Conservation (phyloP, 2,797 vertebrate genomes). For the Pseudochromis fuscus region DNA sequence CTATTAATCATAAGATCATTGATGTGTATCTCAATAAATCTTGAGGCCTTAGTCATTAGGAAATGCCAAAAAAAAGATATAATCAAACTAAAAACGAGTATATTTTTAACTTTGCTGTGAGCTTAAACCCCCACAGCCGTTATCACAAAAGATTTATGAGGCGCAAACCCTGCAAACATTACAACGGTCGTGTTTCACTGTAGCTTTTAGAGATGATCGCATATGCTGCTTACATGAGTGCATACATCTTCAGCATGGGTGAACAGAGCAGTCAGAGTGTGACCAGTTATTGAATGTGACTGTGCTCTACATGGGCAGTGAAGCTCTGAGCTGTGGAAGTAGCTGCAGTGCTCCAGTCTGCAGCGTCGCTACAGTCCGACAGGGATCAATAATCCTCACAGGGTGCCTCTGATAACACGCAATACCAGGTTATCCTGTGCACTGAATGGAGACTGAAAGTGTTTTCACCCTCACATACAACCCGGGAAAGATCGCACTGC, state of each 20-base stretch:
- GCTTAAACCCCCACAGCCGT: conserved; percentile 1
- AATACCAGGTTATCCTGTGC: too few species aligned
- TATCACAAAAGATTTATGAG: conserved; percentile 4
- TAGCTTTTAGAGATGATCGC: conserved; percentile 26
- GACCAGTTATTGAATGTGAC: conserved; percentile 50
- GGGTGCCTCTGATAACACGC: neutral
- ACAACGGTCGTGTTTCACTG: neutral
- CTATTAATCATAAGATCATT: neutral
- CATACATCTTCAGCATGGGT: conserved; percentile 56
- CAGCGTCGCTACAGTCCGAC: conserved; percentile 18
- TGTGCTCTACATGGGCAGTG: conserved; percentile 52
- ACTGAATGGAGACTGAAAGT: too few species aligned
- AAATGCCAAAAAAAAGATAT: neutral
- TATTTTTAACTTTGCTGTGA: neutral
- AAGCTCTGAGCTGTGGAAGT: conserved; percentile 39
- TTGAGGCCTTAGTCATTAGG: neutral
- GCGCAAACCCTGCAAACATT: conserved; percentile 14
- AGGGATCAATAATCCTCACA: conserved; percentile 47
- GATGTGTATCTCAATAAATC: too few species aligned
- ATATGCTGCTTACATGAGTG: conserved; percentile 49
- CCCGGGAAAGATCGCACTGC: too few species aligned
- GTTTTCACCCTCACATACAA: too few species aligned
- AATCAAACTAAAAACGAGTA: too few species aligned
- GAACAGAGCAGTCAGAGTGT: conserved; percentile 40
- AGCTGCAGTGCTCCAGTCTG: conserved; percentile 30